A percentile compares a stretch with the other conserved stretches of the same genome.
phyloP scores from a whole-genome alignment of 2,113 vertebrate species.

The Mus spicilegus region DNA sequence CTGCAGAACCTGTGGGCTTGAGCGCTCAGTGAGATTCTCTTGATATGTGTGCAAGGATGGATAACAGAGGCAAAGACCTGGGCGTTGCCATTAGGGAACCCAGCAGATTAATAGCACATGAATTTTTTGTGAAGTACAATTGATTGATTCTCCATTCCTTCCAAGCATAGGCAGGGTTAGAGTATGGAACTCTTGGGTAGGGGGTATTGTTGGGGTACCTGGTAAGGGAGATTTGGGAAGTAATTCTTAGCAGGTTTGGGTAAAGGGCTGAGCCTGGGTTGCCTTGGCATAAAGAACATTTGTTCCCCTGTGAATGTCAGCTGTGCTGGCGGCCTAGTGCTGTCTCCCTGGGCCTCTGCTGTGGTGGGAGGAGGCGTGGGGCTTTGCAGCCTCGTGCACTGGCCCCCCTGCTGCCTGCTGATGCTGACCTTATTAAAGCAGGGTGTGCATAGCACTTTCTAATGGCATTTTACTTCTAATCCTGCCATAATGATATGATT shows the following conservation, averaged over 20 bases:
- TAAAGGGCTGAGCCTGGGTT: not conserved
- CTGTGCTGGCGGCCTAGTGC: not conserved
- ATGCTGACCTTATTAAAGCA: constrained; percentile 65
- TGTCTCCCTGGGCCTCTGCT: not conserved
- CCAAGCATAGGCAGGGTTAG: not conserved
- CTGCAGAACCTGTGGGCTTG: rapidly evolving
- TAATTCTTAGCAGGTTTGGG: not conserved
- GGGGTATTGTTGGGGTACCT: not conserved
- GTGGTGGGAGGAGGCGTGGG: not conserved
- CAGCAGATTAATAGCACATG: not conserved
- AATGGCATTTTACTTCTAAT: constrained; percentile 69
- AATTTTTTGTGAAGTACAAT: not conserved
- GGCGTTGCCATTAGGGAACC: not conserved
- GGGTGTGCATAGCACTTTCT: constrained; percentile 14
- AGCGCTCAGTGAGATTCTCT: not conserved
- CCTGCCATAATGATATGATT: constrained; percentile 66
- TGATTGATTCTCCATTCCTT: not conserved
- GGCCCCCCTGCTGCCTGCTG: constrained; percentile 63
- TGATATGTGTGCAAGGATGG: no score
- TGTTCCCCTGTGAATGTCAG: rapidly evolving
- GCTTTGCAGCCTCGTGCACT: constrained; percentile 54
- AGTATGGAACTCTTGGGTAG: not conserved
- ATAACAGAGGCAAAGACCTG: not conserved
- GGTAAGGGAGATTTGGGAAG: not conserved
- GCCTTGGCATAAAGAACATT: not conserved